Base-by-base conservation (phyloP, 2,888 invertebrate species). In the Cantharis flavilabris region DNA sequence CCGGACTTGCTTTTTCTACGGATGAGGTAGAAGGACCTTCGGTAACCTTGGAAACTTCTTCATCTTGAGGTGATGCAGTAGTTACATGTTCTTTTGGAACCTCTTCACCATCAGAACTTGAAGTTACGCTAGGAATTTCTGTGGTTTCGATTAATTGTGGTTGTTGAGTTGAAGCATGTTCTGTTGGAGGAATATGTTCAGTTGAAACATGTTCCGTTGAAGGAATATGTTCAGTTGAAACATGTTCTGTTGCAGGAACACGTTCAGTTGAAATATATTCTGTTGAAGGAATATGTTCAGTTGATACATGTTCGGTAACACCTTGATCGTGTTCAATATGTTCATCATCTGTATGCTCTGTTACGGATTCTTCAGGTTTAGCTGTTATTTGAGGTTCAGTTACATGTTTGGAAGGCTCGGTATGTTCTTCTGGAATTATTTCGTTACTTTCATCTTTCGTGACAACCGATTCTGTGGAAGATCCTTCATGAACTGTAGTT, bases 361-460 rank as follows among this genome's bases (percentile, higher is more conserved):
- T 82, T n/a, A 80, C 74, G 69, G 73, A 70, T 80, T 78, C 80
- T 79, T 71, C 79, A n/a, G 81, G 62, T 14, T 71, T 28, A 3
- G 71, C 33, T 63, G 10, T 16, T 70, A 62, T 30, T 11, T 30
- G 28, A 30, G 28, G 5, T 70, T 76, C 16, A n/a, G 4, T 72
- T 28, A 70, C 69, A 72, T 77, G 26, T 63, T 70, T 71, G n/a
- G 72, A 72, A 49, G 72, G 13, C 71, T 64, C 18, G 18, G 28
- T 11, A 64, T 72, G 63, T 30, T 63, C 71, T 49, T 63, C 71
- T 49, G 49, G 49, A 49, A n/a, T 49, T 49, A 49, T n/a, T n/a
- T 49, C n/a, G n/a, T n/a, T 49, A 49, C 2, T n/a, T 14, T 63
- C 30, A 30, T 30, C 16, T 72, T 49, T 49, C 2, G 49, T 49